Base-by-base conservation (phyloP, 2,113 vertebrate genomes). In the Speoplatyrhinus poulsoni region DNA sequence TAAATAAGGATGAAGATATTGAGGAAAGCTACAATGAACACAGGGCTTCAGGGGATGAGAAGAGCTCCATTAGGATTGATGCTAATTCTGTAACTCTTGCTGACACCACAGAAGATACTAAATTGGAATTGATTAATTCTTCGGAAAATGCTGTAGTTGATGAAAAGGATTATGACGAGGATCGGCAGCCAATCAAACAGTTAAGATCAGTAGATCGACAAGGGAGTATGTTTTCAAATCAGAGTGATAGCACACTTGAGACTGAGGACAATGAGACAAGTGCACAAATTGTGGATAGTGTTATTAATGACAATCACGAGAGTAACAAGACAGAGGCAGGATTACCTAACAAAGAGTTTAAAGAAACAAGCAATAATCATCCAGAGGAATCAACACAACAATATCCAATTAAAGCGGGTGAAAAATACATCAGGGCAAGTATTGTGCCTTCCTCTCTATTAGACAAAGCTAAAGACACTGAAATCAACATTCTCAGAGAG, bases 111-210 rank as follows among this genome's bases (percentile, higher is more conserved):
- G 17, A 19, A 16, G 16, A 16, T 19, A 32, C 46, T 13, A n/a
- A 41, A 9, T 62, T 59, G 57, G 55, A 70, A 17, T 11, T 12
- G 10, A 15, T 10, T 3, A 52, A 11, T 11, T 49, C 67, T 3
- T 9, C 0, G 0, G 19, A 6, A 6, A 46, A 3, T 32, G 47
- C 60, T 54, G 36, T 32, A 46, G 33, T 11, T 8, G 19, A 60
- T 3, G 36, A 2, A 26, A 17, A 58, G 54, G 33, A 62, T 11
- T 62, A 46, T 26, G 13, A 56, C 26, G 62, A 59, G 16, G 17
- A 73, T 49, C 54, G 52, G 50, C 47, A 16, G 26, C 53, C 67
- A 64, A 63, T 1, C 4, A 9, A 13, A 19, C 61, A 17, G 57
- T 16, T 9, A 17, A 16, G 16, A 3, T 50, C 17, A 1, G 12